phyloP scores from a whole-genome alignment of 2,797 vertebrate genomes.

The Rhinella marina region DNA sequence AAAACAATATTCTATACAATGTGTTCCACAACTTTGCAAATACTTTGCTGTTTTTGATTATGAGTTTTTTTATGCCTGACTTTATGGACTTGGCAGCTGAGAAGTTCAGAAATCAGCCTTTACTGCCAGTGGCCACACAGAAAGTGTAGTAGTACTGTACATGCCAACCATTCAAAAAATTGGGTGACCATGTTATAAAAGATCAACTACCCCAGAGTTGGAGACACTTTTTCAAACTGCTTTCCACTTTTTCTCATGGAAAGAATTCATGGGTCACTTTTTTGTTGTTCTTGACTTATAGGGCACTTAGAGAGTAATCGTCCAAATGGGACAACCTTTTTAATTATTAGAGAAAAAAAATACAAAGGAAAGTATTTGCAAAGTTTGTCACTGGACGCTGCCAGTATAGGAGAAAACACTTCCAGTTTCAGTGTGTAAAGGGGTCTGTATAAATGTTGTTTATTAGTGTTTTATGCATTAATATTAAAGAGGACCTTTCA shows the following conservation, averaged over 20 bases:
- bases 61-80: not conserved
- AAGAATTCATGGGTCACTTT: no score
- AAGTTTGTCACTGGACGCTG: not conserved
- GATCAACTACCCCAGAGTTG: not conserved
- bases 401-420: not conserved
- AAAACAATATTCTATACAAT: not conserved
- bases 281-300: no score
- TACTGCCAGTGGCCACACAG: not conserved
- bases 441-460: no score
- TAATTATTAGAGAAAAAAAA: no score
- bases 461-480: no score
- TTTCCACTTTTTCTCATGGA: no score
- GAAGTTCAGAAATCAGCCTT: not conserved
- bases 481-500: no score
- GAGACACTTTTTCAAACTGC: not conserved
- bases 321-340: no score
- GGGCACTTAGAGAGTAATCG: no score
- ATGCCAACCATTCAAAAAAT: not conserved
- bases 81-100: not conserved
- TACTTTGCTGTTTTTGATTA: not conserved
- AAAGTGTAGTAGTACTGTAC: not conserved
- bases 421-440: not conserved
- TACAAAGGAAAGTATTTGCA: not conserved
- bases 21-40: not conserved
- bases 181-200: not conserved